phyloP scores from a whole-genome alignment of 2,113 vertebrate species.

The Gallinago undulata region DNA sequence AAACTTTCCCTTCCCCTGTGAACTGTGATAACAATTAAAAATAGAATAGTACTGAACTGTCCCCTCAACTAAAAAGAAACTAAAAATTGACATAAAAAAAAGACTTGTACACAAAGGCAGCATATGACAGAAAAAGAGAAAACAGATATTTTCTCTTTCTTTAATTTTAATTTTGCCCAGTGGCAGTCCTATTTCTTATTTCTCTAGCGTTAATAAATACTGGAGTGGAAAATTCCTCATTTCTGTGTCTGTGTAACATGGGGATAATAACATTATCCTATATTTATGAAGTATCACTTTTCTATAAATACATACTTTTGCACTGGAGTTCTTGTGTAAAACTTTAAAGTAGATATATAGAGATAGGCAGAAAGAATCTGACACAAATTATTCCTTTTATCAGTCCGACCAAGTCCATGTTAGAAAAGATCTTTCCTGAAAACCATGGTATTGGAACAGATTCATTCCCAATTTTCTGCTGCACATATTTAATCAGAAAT shows the following conservation, averaged over 20 bases:
- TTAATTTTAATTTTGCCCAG: not conserved
- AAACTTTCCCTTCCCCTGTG: not conserved
- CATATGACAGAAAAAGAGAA: not conserved
- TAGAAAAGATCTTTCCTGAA: not conserved
- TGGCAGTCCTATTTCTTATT: not conserved
- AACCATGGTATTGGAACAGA: not conserved
- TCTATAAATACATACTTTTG: not conserved
- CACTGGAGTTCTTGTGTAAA: not conserved
- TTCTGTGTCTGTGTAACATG: not conserved
- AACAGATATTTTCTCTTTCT: not conserved
- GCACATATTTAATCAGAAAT: not conserved
- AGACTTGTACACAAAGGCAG: not conserved
- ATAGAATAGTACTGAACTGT: not conserved
- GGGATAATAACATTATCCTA: not conserved
- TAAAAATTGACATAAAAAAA: not conserved
- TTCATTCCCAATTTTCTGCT: not conserved
- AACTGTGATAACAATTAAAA: constrained; percentile 8
- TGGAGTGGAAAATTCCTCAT: not conserved
- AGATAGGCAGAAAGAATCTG: not conserved
- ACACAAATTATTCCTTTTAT: not conserved
- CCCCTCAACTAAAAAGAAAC: not conserved
- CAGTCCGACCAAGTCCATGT: not conserved
- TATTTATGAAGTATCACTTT: not conserved
- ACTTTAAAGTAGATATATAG: not conserved
- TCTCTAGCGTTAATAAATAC: not conserved